A percentile compares a stretch with the other conserved stretches of the same genome.
phyloP scores from a whole-genome alignment of 92 coral and sea anemone species.

The Palythoa caribaeorum region DNA sequence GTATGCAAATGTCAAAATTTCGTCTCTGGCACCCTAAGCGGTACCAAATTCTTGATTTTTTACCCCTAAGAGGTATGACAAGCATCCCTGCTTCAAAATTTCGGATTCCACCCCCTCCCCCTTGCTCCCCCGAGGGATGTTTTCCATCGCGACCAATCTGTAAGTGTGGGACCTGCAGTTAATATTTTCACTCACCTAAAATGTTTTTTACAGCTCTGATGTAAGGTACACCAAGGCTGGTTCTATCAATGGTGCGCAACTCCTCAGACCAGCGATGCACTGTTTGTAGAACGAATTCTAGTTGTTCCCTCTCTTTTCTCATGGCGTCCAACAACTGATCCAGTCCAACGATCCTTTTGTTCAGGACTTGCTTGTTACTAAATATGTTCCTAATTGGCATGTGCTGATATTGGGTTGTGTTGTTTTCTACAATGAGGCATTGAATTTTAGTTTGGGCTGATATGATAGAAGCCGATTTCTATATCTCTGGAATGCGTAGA shows the following conservation, averaged over 20 bases:
- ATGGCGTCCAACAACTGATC: conserved; percentile 78
- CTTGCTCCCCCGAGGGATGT: too few relatives aligned
- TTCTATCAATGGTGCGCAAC: conserved; percentile 28
- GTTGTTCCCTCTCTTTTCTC: conserved; percentile 78
- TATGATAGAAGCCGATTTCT: too few relatives aligned
- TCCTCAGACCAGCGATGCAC: conserved; percentile 79
- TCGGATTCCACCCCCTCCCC: too few relatives aligned
- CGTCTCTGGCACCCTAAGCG: too few relatives aligned
- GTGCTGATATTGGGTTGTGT: conserved; percentile 66
- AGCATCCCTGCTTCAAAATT: too few relatives aligned
- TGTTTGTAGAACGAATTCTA: conserved; percentile 69
- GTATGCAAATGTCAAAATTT: too few relatives aligned
- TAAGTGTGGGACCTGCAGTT: too few relatives aligned
- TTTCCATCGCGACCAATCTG: too few relatives aligned
- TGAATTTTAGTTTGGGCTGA: background rate
- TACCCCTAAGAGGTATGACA: too few relatives aligned
- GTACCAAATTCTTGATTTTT: too few relatives aligned
- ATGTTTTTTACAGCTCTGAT: conserved; percentile 80
- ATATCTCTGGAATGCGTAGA: too few relatives aligned
- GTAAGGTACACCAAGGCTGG: conserved; percentile 91
- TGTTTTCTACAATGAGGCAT: background rate
- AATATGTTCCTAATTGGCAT: conserved; percentile 88
- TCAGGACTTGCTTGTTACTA: conserved; percentile 74
- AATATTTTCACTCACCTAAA: conserved; percentile 68
- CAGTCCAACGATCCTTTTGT: conserved; percentile 76